Conservation (phyloP, 2,113 vertebrate genomes). For the Vulpes ferrilata region DNA sequence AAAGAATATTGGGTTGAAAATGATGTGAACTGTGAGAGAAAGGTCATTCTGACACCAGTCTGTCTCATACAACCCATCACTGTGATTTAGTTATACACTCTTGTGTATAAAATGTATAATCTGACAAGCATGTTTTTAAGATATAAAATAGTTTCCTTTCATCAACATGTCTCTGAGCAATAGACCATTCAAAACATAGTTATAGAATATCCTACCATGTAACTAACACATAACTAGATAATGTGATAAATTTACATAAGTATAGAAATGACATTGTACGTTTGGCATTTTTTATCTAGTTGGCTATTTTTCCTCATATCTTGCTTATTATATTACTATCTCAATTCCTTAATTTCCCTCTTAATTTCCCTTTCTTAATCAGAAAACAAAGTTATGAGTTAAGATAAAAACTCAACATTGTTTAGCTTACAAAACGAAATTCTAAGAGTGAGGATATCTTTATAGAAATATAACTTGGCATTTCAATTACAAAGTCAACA, state of each 20-base stretch:
- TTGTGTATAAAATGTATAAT: not conserved
- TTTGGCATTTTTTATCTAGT: not conserved
- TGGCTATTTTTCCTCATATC: not conserved
- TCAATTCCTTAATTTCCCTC: not conserved
- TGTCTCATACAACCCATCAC: not conserved
- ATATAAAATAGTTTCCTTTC: not conserved
- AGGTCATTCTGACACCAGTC: not conserved
- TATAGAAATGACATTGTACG: not conserved
- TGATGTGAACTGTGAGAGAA: not conserved
- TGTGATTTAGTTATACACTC: not conserved
- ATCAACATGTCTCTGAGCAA: not conserved
- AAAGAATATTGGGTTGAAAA: not conserved
- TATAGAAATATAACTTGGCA: not conserved
- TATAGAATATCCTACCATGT: not conserved
- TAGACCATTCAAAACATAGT: constrained; percentile 14
- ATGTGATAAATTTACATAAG: not conserved
- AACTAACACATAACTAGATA: not conserved
- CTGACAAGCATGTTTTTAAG: not conserved
- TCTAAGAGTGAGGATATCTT: not conserved
- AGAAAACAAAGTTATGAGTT: not conserved
- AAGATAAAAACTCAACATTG: not conserved
- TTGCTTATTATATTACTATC: not conserved
- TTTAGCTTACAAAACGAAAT: constrained; percentile 18
- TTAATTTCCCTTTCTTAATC: not conserved
- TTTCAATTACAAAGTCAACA: not conserved